Evolutionary conservation across 2,888 invertebrate species (phyloP), one percentile per base, ranked within the genome.

Genomic region (Drosophila stalkeri): DNA sequence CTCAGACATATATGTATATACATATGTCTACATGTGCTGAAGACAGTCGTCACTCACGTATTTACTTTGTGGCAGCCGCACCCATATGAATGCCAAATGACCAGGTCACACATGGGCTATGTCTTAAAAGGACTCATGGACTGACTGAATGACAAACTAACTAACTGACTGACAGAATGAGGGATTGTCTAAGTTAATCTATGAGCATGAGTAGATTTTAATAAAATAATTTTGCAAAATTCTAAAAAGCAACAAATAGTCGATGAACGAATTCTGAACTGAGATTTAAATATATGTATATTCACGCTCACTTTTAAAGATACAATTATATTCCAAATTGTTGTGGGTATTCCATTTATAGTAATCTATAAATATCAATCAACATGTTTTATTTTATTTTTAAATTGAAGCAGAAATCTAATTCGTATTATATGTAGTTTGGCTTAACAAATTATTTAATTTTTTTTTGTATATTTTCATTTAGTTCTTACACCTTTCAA

Each of bases 51-150:
- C 65, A 54, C 63, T 64, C 59, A 69, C 35, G 70, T 68, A 51
- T 77, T 72, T 66, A 59, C 64, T 75, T 80, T 71, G 78, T 68
- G 71, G 68, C 49, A 41, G 43, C 47, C 59, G 33, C 66, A 41
- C 18, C 46, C 39, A 44, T 43, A 44, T 51, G 64, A 57, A 66
- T 46, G 46, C 64, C 71, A 77, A 77, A 72, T 65, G 64, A 37
- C 55, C 54, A 43, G 18, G 55, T 35, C 31, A 49, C 54, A 51
- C 14, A 71, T 59, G 51, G 62, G 62, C 20, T 20, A 37, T 35
- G 63, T 79, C 63, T 78, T 39, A 57, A 73, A 62, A 33, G 47
- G 54, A 56, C 69, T 77, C 51, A 47, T 31, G 52, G 52, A 59
- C 49, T 66, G 56, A 44, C 56, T 27, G 14, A 31, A 31, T 52